Evolutionary conservation across 2,888 invertebrate genomes (phyloP).

Genomic region (Patella pellucida): DNA sequence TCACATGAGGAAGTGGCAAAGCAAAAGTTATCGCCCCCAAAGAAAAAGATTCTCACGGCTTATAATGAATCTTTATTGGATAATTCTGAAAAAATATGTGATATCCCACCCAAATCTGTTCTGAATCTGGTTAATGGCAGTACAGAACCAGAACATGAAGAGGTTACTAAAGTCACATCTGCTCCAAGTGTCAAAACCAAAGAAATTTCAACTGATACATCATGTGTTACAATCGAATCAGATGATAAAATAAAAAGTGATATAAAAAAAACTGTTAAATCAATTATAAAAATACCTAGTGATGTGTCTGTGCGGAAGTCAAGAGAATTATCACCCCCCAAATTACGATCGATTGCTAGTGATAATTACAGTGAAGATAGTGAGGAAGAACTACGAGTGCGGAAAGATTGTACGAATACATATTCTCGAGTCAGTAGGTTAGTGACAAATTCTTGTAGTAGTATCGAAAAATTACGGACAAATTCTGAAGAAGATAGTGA

Average conservation of each 20-base stretch:
- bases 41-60: background rate
- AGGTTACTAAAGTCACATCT: background rate
- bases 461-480: background rate
- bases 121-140: background rate
- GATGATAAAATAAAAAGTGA: background rate
- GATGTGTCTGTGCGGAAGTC: background rate
- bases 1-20: background rate
- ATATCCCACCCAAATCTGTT: too few relatives aligned
- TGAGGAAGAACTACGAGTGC: constrained; percentile 18
- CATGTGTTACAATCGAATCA: background rate
- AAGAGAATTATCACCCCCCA: background rate
- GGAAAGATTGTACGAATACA: constrained; percentile 28
- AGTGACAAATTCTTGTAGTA: background rate
- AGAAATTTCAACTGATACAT: background rate
- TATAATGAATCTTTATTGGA: background rate
- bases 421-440: constrained; percentile 24
- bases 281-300: background rate
- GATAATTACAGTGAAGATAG: constrained; percentile 17
- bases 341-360: background rate
- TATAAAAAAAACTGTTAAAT: background rate
- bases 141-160: background rate
- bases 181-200: background rate
- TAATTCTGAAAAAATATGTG: background rate
- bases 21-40: constrained; percentile 1
- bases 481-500: constrained; percentile 16